Evolutionary conservation across 2,888 invertebrate species (phyloP).

Genomic region (Philonicus albiceps): DNA sequence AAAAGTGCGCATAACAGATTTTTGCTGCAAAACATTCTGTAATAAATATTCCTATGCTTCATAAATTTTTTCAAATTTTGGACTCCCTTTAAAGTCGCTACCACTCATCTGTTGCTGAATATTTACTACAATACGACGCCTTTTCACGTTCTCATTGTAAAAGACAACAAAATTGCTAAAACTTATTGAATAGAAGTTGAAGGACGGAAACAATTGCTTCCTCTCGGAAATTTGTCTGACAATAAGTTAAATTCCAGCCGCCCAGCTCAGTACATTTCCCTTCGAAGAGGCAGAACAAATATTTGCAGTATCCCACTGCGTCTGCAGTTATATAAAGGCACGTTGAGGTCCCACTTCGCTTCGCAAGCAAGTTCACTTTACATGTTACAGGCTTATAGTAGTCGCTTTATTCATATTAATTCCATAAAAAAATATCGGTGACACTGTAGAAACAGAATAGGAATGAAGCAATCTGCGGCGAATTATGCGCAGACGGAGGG

Average conservation of each 20-base stretch:
- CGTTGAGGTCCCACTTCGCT: not conserved
- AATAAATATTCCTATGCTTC: no score
- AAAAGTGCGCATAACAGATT: no score
- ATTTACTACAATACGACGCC: not conserved
- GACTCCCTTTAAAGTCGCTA: no score
- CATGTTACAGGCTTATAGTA: not conserved
- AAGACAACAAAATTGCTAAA: not conserved
- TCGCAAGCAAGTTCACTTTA: not conserved
- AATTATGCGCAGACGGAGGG: not conserved
- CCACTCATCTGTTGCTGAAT: not conserved
- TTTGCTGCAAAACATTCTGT: no score
- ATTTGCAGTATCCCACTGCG: not conserved
- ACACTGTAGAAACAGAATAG: not conserved
- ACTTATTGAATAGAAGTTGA: not conserved
- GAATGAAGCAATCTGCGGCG: not conserved
- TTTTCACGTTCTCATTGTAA: not conserved
- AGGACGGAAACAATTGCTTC: not conserved
- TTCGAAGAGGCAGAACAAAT: not conserved
- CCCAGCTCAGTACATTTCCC: not conserved
- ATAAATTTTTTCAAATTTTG: no score
- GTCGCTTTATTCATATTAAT: not conserved
- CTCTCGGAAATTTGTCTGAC: not conserved
- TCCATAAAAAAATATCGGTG: not conserved
- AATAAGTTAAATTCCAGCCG: not conserved
- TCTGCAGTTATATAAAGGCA: not conserved